Evolutionary conservation across 2,113 vertebrate species (phyloP), one percentile per base, ranked within the genome.

Genomic region (Proteles cristata): DNA sequence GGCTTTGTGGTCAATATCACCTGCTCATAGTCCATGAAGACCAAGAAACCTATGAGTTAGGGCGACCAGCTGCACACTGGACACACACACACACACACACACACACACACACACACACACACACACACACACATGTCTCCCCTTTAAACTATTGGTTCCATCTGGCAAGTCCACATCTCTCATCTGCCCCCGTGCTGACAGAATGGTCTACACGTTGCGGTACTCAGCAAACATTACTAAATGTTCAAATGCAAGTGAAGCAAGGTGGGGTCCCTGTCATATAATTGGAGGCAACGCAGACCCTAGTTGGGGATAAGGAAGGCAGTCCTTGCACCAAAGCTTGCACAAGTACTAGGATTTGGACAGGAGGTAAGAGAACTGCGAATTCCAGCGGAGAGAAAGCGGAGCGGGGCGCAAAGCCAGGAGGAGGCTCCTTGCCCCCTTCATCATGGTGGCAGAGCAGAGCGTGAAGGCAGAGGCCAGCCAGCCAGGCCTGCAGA

Each of bases 221-320:
- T 28, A 21, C 21, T 76, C 33, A 79, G 76, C 50, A 69, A 65
- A 33, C 2, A 0, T 14, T 53, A 66, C n/a, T 45, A 43, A 25
- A 17, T 4, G 0, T n/a, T 4, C 2, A 0, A 17, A 28, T 11
- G 8, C 12, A 35, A 10, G 33, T 39, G 50, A 33, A 61, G 35
- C 63, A 71, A 58, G 87, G 11, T 11, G n/a, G 48, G 3, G 1
- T 16, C 26, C 63, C 39, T 45, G 28, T 43, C 35, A 7, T 9
- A 1, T 15, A 65, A 25, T 8, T 43, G 10, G 4, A 17, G 71
- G 50, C 14, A 0, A 31, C 4, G 0, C 4, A 35, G 63, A 74
- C 63, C n/a, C 53, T 35, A 0, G 9, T 25, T n/a, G 19, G 26
- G 21, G 33, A 8, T 7, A 7, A n/a, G 55, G 17, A 88, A 2